phyloP scores from a whole-genome alignment of 1,140 invertebrate species.

The Delia radicum region DNA sequence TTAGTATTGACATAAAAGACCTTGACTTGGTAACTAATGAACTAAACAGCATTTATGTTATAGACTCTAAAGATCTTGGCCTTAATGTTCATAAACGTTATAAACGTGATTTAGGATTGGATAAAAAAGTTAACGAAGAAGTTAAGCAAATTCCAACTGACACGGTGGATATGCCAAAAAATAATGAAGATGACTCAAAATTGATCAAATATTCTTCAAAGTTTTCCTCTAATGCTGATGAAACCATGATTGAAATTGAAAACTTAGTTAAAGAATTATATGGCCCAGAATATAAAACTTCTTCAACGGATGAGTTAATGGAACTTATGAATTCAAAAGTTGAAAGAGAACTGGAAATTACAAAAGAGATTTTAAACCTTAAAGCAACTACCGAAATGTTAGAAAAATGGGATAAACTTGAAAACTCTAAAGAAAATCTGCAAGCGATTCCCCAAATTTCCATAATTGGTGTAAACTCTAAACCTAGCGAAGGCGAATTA shows the following conservation, averaged over 20 bases:
- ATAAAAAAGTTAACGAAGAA: neutral
- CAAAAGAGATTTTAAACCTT: neutral
- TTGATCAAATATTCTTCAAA: neutral
- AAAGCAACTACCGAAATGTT: no score
- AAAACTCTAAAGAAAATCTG: no score
- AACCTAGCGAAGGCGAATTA: no score
- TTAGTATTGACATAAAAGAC: slow-evolving; percentile 2
- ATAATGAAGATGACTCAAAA: neutral
- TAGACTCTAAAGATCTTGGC: slow-evolving; percentile 21
- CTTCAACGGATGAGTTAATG: neutral
- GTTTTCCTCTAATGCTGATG: neutral
- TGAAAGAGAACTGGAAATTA: neutral
- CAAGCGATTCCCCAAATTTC: no score
- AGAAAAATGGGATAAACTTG: no score
- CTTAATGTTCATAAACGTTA: slow-evolving; percentile 2
- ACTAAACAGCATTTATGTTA: slow-evolving; percentile 7
- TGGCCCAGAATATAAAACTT: neutral
- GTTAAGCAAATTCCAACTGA: neutral
- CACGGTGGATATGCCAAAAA: neutral
- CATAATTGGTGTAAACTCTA: no score
- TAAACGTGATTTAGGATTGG: slow-evolving; percentile 10
- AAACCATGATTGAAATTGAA: neutral
- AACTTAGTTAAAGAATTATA: neutral
- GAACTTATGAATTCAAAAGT: neutral
- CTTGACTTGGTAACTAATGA: slow-evolving; percentile 23